phyloP scores from a whole-genome alignment of 2,888 invertebrate species.

The Apeira syringaria region DNA sequence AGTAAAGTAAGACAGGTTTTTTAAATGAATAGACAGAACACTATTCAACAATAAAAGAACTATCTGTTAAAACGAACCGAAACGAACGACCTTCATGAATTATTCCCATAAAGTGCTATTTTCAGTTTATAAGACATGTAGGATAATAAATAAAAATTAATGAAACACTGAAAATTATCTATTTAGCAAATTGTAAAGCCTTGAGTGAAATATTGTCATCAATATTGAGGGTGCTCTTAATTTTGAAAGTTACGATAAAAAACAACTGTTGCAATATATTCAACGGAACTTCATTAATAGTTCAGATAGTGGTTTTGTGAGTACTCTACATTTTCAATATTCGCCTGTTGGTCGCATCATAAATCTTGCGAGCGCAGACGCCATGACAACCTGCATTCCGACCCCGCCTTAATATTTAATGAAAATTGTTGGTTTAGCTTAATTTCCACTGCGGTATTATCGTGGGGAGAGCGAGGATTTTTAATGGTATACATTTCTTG shows the following conservation, averaged over 20 bases:
- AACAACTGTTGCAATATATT: conserved; percentile 26
- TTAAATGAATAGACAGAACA: too few relatives aligned
- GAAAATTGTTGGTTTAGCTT: conserved; percentile 69
- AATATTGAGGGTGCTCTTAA: too few relatives aligned
- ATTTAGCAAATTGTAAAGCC: too few relatives aligned
- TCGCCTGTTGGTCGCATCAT: conserved; percentile 76
- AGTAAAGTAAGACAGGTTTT: too few relatives aligned
- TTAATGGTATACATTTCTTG: conserved; percentile 12
- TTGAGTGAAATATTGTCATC: too few relatives aligned
- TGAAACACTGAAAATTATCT: too few relatives aligned
- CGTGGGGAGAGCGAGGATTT: conserved; percentile 19
- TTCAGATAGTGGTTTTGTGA: conserved; percentile 65
- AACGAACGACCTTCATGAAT: too few relatives aligned
- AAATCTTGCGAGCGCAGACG: conserved; percentile 66
- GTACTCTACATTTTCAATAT: conserved; percentile 74
- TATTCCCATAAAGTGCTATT: too few relatives aligned
- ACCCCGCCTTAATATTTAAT: conserved; percentile 72
- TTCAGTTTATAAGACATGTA: too few relatives aligned
- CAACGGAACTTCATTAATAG: conserved; percentile 48
- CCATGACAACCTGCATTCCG: conserved; percentile 72
- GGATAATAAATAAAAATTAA: too few relatives aligned
- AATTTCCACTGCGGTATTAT: conserved; percentile 46
- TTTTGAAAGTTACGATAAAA: neutral
- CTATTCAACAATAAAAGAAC: too few relatives aligned
- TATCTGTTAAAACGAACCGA: too few relatives aligned